Conservation (phyloP, 2,113 vertebrate genomes). For the Chionomys nivalis region DNA sequence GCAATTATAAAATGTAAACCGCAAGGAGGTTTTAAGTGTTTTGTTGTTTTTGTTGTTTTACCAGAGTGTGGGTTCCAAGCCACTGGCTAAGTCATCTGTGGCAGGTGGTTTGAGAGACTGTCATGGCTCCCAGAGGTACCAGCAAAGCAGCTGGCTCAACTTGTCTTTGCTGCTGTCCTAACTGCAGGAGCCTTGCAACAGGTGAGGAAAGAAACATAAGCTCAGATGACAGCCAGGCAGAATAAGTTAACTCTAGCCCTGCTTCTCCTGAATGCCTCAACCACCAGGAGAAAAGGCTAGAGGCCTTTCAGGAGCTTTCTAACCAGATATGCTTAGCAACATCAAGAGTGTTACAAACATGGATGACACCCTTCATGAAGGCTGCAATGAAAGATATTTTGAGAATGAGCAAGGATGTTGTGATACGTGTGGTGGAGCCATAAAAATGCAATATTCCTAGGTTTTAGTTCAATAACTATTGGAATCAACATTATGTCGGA, state of each 20-base stretch:
- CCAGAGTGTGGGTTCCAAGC: slow-evolving; percentile 29
- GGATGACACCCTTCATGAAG: background rate
- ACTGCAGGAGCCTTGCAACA: background rate
- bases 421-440: background rate
- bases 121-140: slow-evolving; percentile 11
- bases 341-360: background rate
- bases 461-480: background rate
- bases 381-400: background rate
- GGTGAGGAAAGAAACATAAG: slow-evolving; percentile 29
- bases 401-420: background rate
- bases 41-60: background rate
- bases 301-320: background rate
- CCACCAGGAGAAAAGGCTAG: background rate
- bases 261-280: slow-evolving; percentile 7
- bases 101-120: slow-evolving; percentile 7
- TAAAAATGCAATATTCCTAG: background rate
- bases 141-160: background rate
- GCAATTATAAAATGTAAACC: slow-evolving; percentile 41
- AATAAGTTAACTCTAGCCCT: background rate
- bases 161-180: background rate
- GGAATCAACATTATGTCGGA: background rate
- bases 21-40: background rate
- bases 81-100: slow-evolving; percentile 31
- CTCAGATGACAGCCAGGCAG: background rate
- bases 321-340: background rate